phyloP scores from a whole-genome alignment of 1,140 invertebrate species.

The Triops longicaudatus region DNA sequence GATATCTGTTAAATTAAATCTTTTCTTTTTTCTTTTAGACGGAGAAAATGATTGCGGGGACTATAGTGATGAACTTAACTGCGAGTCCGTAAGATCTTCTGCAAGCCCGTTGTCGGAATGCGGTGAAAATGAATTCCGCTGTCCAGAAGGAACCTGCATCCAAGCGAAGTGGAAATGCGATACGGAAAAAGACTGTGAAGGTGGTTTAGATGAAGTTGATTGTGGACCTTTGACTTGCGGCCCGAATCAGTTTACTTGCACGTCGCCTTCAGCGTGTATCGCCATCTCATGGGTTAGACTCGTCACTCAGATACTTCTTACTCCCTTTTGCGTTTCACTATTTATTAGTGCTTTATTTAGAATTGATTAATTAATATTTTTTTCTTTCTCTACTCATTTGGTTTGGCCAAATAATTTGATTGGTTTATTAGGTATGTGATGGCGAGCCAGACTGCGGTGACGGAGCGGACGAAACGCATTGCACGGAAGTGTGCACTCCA shows the following conservation, averaged over 20 bases:
- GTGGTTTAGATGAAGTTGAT: background rate
- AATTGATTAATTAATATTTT: no score
- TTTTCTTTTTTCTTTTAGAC: background rate
- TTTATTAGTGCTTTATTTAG: no score
- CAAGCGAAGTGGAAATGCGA: slow-evolving; percentile 66
- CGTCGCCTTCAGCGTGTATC: background rate
- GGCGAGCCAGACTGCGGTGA: slow-evolving; percentile 93
- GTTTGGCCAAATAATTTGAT: no score
- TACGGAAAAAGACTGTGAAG: slow-evolving; percentile 65
- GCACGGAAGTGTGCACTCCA: slow-evolving; percentile 28
- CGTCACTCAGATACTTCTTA: no score
- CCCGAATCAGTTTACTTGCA: background rate
- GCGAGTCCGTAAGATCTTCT: background rate
- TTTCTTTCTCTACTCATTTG: no score
- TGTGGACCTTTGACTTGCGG: background rate
- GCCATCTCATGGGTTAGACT: background rate
- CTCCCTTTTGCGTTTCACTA: no score
- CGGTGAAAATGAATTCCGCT: slow-evolving; percentile 58
- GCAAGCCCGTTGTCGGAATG: background rate
- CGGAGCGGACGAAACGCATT: slow-evolving; percentile 80
- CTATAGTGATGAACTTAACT: background rate
- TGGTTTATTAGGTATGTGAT: slow-evolving; percentile 80
- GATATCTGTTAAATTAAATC: no score
- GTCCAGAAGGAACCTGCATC: slow-evolving; percentile 72
- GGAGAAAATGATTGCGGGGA: background rate